These are phyloP conservation scores for Uloborus diversus DNA, from an alignment of 1,140 invertebrate species.

Conservation along the genomic window DNA sequence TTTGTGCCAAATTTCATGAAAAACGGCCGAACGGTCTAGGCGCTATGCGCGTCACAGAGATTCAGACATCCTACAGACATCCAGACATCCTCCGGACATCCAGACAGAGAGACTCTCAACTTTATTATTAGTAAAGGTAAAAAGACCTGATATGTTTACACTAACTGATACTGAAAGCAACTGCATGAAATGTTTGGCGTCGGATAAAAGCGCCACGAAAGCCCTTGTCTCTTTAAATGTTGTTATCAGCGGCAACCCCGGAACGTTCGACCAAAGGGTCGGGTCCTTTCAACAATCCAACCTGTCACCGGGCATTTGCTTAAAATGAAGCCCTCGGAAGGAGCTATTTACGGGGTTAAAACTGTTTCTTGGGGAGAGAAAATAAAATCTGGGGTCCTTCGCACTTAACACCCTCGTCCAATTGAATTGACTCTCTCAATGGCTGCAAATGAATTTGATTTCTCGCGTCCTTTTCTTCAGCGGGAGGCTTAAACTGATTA, in stretches of 20 bases:
- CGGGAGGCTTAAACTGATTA: conserved; percentile 34
- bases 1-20: too few species aligned
- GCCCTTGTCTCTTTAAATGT: neutral
- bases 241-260: conserved; percentile 30
- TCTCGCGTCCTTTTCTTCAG: conserved; percentile 13
- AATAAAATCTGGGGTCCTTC: neutral
- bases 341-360: conserved; percentile 44
- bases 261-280: conserved; percentile 7
- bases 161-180: too few species aligned
- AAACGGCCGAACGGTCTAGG: too few species aligned
- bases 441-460: conserved; percentile 45
- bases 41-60: too few species aligned
- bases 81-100: too few species aligned
- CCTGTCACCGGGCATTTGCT: conserved; percentile 39
- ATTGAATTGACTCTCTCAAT: conserved; percentile 49
- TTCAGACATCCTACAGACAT: too few species aligned
- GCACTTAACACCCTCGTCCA: conserved; percentile 36
- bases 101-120: too few species aligned
- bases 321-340: conserved; percentile 7
- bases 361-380: conserved; percentile 20
- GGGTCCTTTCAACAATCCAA: conserved; percentile 29
- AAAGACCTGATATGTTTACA: too few species aligned
- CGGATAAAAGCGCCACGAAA: neutral
- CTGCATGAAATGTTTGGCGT: conserved; percentile 13
- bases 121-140: too few species aligned